Conservation (phyloP, 2,888 invertebrate species). For the Leucophenga maculata region DNA sequence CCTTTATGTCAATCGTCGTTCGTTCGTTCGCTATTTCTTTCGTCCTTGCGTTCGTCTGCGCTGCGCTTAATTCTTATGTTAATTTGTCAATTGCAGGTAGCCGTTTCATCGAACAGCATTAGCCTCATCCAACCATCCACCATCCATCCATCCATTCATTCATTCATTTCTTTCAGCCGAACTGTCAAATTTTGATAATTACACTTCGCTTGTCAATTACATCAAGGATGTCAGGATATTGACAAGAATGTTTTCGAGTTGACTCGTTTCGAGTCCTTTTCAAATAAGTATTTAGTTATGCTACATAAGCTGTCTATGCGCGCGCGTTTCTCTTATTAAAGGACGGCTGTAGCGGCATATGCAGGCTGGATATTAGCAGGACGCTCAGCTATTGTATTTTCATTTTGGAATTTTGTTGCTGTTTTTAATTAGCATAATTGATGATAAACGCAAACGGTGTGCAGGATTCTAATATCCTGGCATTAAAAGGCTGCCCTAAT, state of each 20-base stretch:
- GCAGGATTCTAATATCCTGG: too few relatives aligned
- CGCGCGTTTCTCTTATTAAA: background rate
- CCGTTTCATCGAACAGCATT: background rate
- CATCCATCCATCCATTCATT: background rate
- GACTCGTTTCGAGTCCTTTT: constrained; percentile 8
- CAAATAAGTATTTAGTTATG: background rate
- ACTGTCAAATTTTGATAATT: constrained; percentile 56
- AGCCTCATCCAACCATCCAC: background rate
- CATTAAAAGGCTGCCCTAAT: too few relatives aligned
- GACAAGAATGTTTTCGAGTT: background rate
- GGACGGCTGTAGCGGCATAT: background rate
- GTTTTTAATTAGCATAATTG: constrained; percentile 62
- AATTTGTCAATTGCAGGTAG: constrained; percentile 56
- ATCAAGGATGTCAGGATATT: background rate
- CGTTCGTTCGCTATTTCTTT: background rate
- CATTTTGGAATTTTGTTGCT: constrained; percentile 27
- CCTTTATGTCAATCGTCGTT: background rate
- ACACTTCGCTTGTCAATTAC: constrained; percentile 50
- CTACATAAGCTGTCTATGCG: background rate
- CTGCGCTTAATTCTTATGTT: constrained; percentile 49
- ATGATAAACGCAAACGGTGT: constrained; percentile 39
- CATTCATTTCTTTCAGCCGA: background rate
- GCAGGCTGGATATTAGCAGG: background rate
- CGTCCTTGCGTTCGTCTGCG: too few relatives aligned
- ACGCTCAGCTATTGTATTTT: constrained; percentile 36